Conservation (phyloP, 2,888 invertebrate genomes). For the Lasioglossum morio region DNA sequence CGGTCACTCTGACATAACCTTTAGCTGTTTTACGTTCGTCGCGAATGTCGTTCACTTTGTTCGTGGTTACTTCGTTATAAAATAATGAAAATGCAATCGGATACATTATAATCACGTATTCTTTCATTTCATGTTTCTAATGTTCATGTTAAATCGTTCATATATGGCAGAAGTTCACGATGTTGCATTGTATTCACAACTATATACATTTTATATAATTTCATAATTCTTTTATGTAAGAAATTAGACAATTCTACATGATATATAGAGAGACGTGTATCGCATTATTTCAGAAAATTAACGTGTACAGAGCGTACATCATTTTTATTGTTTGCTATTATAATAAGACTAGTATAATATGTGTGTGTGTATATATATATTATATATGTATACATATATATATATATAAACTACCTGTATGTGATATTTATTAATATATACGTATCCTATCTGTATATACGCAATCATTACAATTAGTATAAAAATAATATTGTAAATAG, state of each 20-base stretch:
- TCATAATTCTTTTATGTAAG: neutral
- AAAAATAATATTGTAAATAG: neutral
- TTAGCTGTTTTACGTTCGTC: constrained; percentile 3
- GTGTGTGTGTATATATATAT: neutral
- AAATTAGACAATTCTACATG: neutral
- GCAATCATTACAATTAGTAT: neutral
- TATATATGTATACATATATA: neutral
- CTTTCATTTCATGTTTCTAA: neutral
- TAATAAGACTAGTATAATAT: neutral
- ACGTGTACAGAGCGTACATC: neutral
- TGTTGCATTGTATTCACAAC: constrained; percentile 15
- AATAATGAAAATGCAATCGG: neutral
- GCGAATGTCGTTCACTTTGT: constrained; percentile 26
- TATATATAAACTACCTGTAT: neutral
- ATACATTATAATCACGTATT: neutral
- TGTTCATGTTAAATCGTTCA: neutral
- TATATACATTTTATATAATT: constrained; percentile 31
- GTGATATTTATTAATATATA: neutral
- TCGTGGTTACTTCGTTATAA: constrained; percentile 9
- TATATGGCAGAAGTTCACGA: constrained; percentile 5
- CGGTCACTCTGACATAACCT: constrained; percentile 66
- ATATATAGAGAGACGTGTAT: neutral
- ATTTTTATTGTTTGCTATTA: neutral
- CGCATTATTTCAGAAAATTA: neutral
- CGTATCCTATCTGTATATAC: neutral